Conservation (phyloP, 2,797 vertebrate species). For the Trematomus bernacchii region DNA sequence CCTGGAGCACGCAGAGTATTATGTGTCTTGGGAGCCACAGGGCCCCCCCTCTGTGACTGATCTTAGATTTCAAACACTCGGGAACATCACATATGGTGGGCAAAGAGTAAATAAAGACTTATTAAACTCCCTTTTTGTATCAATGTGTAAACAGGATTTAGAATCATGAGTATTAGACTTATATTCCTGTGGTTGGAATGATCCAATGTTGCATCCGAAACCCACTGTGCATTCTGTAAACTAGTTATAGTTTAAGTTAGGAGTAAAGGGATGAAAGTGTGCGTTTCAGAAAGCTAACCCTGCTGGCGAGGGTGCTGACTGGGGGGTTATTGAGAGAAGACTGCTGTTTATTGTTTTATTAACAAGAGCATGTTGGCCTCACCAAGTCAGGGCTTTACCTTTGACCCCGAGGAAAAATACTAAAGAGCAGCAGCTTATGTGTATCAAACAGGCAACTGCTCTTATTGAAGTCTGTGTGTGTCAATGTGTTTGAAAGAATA, state of each 20-base stretch:
- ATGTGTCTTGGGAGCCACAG: conserved; percentile 84
- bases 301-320: conserved; percentile 47
- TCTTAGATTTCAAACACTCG: conserved; percentile 87
- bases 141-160: conserved; percentile 43
- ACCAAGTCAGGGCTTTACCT: conserved; percentile 79
- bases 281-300: conserved; percentile 53
- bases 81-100: conserved; percentile 82
- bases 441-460: conserved; percentile 53
- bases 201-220: conserved; percentile 12
- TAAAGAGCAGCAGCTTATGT: conserved; percentile 54
- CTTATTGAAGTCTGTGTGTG: conserved; percentile 64
- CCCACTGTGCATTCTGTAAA: conserved; percentile 7
- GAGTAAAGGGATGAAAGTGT: conserved; percentile 53
- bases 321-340: conserved; percentile 69
- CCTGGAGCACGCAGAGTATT: conserved; percentile 87
- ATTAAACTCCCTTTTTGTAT: conserved; percentile 61
- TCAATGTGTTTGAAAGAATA: conserved; percentile 12
- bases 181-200: conserved; percentile 21
- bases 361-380: conserved; percentile 82
- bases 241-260: conserved; percentile 39
- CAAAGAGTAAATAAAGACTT: conserved; percentile 80
- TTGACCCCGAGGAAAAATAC: conserved; percentile 75
- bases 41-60: conserved; percentile 73
- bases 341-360: conserved; percentile 87
- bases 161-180: conserved; percentile 18